Evolutionary conservation across 2,797 vertebrate genomes (phyloP), one percentile per base, ranked within the genome.

Genomic region (Tamandua tetradactyla): DNA sequence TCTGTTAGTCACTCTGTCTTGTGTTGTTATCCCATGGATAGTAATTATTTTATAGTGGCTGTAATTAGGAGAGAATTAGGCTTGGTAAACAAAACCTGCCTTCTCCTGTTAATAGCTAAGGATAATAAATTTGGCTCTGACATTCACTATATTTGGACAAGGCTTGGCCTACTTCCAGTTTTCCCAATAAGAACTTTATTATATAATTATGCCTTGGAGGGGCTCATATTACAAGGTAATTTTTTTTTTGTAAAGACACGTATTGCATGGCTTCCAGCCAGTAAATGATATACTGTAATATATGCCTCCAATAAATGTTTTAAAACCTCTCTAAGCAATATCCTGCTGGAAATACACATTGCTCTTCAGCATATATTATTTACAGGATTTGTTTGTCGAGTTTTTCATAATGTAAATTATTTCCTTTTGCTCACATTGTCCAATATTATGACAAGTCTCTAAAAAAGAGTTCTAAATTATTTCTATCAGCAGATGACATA

Each of bases 31-130:
- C 98, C 98, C 98, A 99, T 98, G 99, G 99, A 99, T 99, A 99
- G 98, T 99, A 99, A 99, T 99, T 99, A 99, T 99, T 99, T 99
- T 98, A 98, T 98, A 98, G 98, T 98, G 98, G 98, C 98, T 99
- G 98, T 99, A 99, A 99, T 99, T 99, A 99, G 99, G 98, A 98
- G 98, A 98, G 98, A 99, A 99, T 99, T 99, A 98, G 98, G 98
- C 99, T 99, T 99, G 98, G 99, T 99, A 99, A 99, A 99, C 99
- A 99, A 98, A 99, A 98, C 98, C 98, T 98, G 98, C 98, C 98
- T 98, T 98, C 98, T 99, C 98, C 98, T 98, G 98, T 98, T 98
- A 98, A 98, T 98, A 99, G 98, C 98, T 98, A 97, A 98, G 98
- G 98, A 98, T 98, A 98, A 99, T 99, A 99, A 98, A 98, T 98